Percentiles rank a stretch among this genome's conserved stretches.
Evolutionary conservation across 2,888 invertebrate genomes (phyloP).

Genomic region (Thymelicus acteon): DNA sequence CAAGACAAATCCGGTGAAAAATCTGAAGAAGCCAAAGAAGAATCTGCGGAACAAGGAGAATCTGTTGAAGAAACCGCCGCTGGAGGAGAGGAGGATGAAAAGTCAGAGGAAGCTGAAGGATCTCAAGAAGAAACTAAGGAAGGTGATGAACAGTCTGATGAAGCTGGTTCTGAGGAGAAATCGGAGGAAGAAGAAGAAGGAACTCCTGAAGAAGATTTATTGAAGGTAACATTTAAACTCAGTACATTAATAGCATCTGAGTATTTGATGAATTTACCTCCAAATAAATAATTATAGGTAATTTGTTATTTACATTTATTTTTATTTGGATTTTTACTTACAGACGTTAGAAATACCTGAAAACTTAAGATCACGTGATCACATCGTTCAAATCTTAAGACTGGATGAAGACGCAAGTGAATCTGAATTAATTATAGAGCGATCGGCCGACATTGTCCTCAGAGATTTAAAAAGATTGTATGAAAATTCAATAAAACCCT

Average conservation of each 20-base stretch:
- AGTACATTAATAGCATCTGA: background rate
- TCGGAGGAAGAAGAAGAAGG: constrained; percentile 70
- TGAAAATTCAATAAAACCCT: constrained; percentile 94
- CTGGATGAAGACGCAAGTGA: constrained; percentile 91
- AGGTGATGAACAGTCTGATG: constrained; percentile 48
- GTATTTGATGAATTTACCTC: too few relatives aligned
- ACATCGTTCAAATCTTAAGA: constrained; percentile 91
- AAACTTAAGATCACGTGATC: constrained; percentile 91
- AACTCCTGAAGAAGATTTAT: constrained; percentile 87
- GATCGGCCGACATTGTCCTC: constrained; percentile 90
- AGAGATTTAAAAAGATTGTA: constrained; percentile 94
- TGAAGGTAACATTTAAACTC: constrained; percentile 74
- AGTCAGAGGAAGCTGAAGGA: constrained; percentile 52
- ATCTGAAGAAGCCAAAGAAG: constrained; percentile 52
- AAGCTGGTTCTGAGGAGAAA: constrained; percentile 53
- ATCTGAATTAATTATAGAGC: constrained; percentile 88
- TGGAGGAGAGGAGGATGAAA: constrained; percentile 53
- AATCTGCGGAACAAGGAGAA: constrained; percentile 62
- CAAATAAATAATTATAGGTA: too few relatives aligned
- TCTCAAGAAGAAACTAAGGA: constrained; percentile 54
- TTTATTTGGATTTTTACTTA: constrained; percentile 48
- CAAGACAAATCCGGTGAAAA: constrained; percentile 57
- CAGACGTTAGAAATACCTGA: constrained; percentile 90
- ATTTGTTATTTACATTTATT: background rate
- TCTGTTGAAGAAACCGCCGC: constrained; percentile 59